These are phyloP conservation scores for Dryomyza anilis DNA, from an alignment of 2,888 invertebrate genomes.

Conservation along the genomic window DNA sequence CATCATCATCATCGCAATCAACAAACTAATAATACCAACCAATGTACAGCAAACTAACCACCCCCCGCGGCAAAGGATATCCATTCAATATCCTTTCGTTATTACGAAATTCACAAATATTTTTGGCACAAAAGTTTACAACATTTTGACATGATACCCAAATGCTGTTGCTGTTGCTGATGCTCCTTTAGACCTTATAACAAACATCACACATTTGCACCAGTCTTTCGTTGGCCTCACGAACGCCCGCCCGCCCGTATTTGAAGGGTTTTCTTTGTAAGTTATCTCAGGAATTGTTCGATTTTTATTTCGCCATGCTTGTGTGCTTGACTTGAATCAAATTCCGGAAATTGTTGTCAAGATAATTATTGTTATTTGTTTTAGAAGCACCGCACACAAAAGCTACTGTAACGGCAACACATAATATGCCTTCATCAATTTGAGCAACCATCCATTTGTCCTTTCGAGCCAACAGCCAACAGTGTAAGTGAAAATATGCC, in stretches of 20 bases:
- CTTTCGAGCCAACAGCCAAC: slow-evolving; percentile 7
- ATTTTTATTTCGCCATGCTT: slow-evolving; percentile 33
- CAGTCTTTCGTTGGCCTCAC: not conserved
- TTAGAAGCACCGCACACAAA: slow-evolving; percentile 37
- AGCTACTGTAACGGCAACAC: slow-evolving; percentile 25
- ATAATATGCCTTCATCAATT: slow-evolving; percentile 29
- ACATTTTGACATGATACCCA: slow-evolving; percentile 48
- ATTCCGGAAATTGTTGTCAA: slow-evolving; percentile 62
- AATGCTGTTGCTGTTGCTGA: no score
- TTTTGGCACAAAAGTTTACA: slow-evolving; percentile 48
- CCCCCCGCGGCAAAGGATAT: slow-evolving; percentile 29
- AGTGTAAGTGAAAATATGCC: slow-evolving; percentile 22
- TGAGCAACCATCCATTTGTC: slow-evolving; percentile 20
- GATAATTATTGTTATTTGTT: slow-evolving; percentile 61
- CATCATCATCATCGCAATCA: slow-evolving; percentile 12
- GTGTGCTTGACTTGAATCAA: slow-evolving; percentile 55
- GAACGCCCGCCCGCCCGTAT: not conserved
- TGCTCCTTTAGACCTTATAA: slow-evolving; percentile 15
- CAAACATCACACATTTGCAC: not conserved
- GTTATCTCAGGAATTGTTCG: slow-evolving; percentile 33
- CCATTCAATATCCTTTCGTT: slow-evolving; percentile 36
- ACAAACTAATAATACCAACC: not conserved
- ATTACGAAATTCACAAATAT: slow-evolving; percentile 49
- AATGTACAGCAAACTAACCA: slow-evolving; percentile 30
- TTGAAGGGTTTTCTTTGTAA: not conserved